Evolutionary conservation across 2,113 vertebrate species (phyloP).

Genomic region (Hippoglossus stenolepis): DNA sequence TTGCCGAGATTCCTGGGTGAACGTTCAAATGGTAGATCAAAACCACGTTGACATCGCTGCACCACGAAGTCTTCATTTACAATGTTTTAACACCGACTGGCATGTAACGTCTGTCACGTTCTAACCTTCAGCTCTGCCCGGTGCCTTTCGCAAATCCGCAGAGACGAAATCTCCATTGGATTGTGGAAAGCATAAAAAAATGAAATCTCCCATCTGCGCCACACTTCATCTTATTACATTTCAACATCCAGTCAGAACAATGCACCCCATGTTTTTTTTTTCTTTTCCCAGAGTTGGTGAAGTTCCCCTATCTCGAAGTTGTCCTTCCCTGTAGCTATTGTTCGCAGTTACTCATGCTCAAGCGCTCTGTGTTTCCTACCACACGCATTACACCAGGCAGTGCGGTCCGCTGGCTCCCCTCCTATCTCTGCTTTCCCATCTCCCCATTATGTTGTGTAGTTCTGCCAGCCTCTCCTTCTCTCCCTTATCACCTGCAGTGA

Average conservation of each 20-base stretch:
- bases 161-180: constrained; percentile 21
- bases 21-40: constrained; percentile 56
- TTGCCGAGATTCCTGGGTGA: constrained; percentile 45
- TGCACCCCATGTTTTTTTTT: neutral
- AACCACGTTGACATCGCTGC: constrained; percentile 49
- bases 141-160: constrained; percentile 28
- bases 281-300: constrained; percentile 18
- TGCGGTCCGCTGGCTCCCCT: constrained; percentile 53
- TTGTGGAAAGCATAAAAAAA: constrained; percentile 23
- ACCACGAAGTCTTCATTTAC: constrained; percentile 58
- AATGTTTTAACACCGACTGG: constrained; percentile 28
- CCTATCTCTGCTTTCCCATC: constrained; percentile 70
- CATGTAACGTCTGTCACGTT: constrained; percentile 13
- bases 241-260: constrained; percentile 35
- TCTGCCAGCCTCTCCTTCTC: constrained; percentile 61
- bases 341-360: constrained; percentile 58
- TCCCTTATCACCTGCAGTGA: constrained; percentile 77
- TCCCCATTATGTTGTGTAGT: constrained; percentile 73
- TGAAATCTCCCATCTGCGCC: constrained; percentile 12
- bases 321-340: constrained; percentile 67
- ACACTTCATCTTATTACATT: constrained; percentile 21
- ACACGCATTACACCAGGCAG: constrained; percentile 46
- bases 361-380: constrained; percentile 47
- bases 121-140: constrained; percentile 44
- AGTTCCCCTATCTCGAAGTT: constrained; percentile 59